These are phyloP conservation scores for Diorhabda carinulata DNA, from an alignment of 1,140 invertebrate genomes.

Conservation along the genomic window DNA sequence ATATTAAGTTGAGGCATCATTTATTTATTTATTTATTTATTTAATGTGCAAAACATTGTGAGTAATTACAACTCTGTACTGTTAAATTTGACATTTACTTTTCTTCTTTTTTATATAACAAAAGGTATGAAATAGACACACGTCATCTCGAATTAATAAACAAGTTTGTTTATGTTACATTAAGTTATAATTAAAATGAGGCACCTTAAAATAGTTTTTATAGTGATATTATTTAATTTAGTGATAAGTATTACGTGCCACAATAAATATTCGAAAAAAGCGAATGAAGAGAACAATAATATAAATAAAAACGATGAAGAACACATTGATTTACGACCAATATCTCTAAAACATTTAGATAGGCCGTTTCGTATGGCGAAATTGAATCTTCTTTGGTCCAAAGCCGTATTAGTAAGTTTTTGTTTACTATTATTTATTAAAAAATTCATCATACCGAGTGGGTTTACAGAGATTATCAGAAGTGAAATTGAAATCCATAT, in stretches of 20 bases:
- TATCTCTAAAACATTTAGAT: slow-evolving; percentile 43
- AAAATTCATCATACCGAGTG: not conserved
- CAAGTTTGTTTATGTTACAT: too few relatives aligned
- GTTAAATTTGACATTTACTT: too few relatives aligned
- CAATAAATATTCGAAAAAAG: slow-evolving; percentile 43
- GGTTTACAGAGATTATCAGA: slow-evolving; percentile 71
- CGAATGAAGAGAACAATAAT: slow-evolving; percentile 27
- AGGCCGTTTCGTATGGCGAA: slow-evolving; percentile 46
- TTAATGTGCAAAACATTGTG: too few relatives aligned
- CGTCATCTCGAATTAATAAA: too few relatives aligned
- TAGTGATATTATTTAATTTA: not conserved
- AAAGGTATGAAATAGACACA: too few relatives aligned
- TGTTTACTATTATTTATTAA: not conserved
- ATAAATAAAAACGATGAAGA: slow-evolving; percentile 16
- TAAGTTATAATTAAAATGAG: too few relatives aligned
- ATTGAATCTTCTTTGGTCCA: slow-evolving; percentile 46
- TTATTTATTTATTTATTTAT: too few relatives aligned
- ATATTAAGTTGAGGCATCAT: too few relatives aligned
- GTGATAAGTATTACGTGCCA: slow-evolving; percentile 10
- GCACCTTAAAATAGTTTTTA: not conserved
- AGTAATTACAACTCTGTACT: too few relatives aligned
- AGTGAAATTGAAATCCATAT: slow-evolving; percentile 78
- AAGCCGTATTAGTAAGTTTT: slow-evolving; percentile 42
- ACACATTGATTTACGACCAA: slow-evolving; percentile 32
- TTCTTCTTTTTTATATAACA: too few relatives aligned